Base-by-base conservation (phyloP, 2,113 vertebrate species). In the Natator depressus region DNA sequence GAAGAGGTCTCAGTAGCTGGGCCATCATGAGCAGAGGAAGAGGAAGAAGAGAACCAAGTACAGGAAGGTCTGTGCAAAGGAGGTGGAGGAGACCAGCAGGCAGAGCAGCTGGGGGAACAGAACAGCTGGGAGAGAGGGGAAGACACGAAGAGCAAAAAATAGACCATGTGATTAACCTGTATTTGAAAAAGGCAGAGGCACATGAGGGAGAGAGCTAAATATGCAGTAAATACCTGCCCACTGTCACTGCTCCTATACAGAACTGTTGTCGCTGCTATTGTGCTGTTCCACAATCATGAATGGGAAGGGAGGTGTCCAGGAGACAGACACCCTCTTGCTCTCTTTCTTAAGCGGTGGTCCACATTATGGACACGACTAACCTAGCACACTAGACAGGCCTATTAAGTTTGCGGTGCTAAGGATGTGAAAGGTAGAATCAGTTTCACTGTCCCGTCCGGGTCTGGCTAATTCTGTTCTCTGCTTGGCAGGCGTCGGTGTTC, bases 401-500 rank as follows among this genome's bases (percentile, higher is more conserved):
- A 14, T 78, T 11, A 78, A 14, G 24, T 46, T 47, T 1, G 10
- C 3, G 11, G 11, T 27, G 46, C 12, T 47, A 47, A 78, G 22
- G 25, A 25, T 78, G 24, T 78, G 65, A 72, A 38, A 72, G 22
- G 46, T 49, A 42, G 42, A 42, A 5, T 42, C 42, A 42, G 42
- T 42, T 42, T 42, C 42, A 42, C 81, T 88, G 3, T 62, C 53
- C 7, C 5, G 0, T 13, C 6, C 0, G n/a, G n/a, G 1, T 38
- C 12, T 53, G 94, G 27, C 59, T 92, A 12, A 97, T 0, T 0
- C 50, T 94, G 80, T 93, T 65, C 86, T 98, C 29, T 98, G 75
- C 78, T 80, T 87, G 96, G 59, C 98, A 99, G 99, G 99, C 19
- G 99, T 99, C 0, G 99, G 99, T 0, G 99, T 99, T 83, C 97